A percentile compares a stretch with the other conserved stretches of the same genome.
Evolutionary conservation across 1,140 invertebrate species (phyloP).

Genomic region (Drosophila pruinosa): DNA sequence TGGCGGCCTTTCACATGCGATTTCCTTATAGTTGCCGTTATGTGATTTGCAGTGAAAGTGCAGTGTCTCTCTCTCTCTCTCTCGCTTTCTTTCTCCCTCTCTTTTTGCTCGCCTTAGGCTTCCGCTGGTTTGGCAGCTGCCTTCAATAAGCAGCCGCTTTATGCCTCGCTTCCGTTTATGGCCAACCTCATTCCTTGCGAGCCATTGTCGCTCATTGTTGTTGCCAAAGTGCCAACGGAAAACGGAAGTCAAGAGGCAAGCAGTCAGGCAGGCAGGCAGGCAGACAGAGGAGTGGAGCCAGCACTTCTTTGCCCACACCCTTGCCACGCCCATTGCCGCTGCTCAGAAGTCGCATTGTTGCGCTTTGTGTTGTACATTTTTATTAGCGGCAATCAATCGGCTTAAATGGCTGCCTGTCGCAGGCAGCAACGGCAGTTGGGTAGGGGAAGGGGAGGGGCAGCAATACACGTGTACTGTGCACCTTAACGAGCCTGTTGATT

Average conservation of each 20-base stretch:
- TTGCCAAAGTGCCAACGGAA: constrained; percentile 61
- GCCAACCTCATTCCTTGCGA: constrained; percentile 1
- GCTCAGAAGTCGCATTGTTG: constrained; percentile 47
- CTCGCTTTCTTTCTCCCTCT: background rate
- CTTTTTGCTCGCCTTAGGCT: background rate
- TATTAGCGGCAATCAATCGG: constrained; percentile 77
- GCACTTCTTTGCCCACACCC: background rate
- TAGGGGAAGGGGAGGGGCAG: background rate
- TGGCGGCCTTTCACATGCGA: constrained; percentile 64
- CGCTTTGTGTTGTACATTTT: constrained; percentile 58
- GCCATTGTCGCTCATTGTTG: constrained; percentile 10
- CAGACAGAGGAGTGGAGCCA: too few relatives aligned
- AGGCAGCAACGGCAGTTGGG: too few relatives aligned
- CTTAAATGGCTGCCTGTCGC: constrained; percentile 54
- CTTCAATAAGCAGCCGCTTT: constrained; percentile 37
- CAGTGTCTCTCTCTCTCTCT: background rate
- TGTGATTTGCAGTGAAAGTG: constrained; percentile 59
- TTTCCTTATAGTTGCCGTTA: constrained; percentile 74
- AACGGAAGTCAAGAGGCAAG: constrained; percentile 25
- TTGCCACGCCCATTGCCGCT: background rate
- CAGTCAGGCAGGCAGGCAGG: too few relatives aligned
- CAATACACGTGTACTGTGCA: background rate
- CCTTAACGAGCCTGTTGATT: constrained; percentile 39
- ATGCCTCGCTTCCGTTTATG: constrained; percentile 43
- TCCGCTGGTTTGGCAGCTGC: constrained; percentile 39